A percentile compares a stretch with the other conserved stretches of the same genome.
phyloP scores from a whole-genome alignment of 2,888 invertebrate species.

The Drosophila buzzatii region DNA sequence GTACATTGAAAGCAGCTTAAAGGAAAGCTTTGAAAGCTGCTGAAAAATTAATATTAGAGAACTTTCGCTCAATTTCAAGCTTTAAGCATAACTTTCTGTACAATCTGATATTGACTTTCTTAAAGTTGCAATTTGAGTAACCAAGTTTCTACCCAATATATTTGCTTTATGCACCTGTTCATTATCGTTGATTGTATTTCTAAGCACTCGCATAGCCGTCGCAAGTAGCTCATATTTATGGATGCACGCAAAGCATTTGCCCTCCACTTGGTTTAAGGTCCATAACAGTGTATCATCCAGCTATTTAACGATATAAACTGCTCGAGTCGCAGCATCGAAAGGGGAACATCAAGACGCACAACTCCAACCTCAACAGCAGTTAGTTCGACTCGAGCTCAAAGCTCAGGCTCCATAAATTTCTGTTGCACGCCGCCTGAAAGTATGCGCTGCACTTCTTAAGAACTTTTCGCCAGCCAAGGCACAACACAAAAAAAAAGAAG shows the following conservation, averaged over 20 bases:
- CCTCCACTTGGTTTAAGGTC: slow-evolving; percentile 2
- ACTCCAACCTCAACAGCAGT: slow-evolving; percentile 5
- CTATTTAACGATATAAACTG: slow-evolving; percentile 30
- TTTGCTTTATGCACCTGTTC: neutral
- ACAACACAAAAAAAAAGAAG: slow-evolving; percentile 23
- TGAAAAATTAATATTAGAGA: neutral
- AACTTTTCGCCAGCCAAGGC: slow-evolving; percentile 28
- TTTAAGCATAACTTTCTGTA: too few species aligned
- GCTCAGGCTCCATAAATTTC: slow-evolving; percentile 52
- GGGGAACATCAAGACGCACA: slow-evolving; percentile 15
- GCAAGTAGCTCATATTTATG: neutral
- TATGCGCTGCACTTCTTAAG: slow-evolving; percentile 38
- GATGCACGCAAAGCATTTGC: slow-evolving; percentile 20
- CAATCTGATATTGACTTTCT: too few species aligned
- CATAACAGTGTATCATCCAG: slow-evolving; percentile 23
- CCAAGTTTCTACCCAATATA: too few species aligned
- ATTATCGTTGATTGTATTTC: neutral
- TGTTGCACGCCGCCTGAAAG: slow-evolving; percentile 35
- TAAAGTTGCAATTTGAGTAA: neutral
- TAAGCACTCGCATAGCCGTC: neutral
- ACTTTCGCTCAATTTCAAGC: neutral
- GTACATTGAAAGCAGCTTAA: neutral
- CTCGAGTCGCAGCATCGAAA: slow-evolving; percentile 38
- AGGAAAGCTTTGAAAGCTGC: neutral
- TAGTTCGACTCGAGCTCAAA: slow-evolving; percentile 28